These are phyloP conservation scores for Ailuropoda melanoleuca DNA, from an alignment of 2,113 vertebrate genomes.

Conservation along the genomic window DNA sequence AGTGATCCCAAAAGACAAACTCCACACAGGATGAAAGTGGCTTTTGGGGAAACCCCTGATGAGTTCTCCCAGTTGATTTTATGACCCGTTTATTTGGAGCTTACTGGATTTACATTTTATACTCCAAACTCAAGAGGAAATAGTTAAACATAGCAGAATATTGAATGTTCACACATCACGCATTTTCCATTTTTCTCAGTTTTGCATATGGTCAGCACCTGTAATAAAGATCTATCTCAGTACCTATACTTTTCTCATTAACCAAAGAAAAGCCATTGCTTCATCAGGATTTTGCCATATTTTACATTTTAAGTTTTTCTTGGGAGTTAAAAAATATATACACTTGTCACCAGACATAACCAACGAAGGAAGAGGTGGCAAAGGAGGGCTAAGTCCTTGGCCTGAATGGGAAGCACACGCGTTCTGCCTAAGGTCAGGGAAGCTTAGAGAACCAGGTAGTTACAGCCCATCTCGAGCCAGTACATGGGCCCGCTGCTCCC, in stretches of 20 bases:
- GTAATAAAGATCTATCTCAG: background rate
- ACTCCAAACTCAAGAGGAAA: background rate
- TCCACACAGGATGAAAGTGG: background rate
- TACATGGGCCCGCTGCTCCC: fast-evolving
- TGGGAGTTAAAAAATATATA: background rate
- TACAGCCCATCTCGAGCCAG: no score
- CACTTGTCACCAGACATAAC: background rate
- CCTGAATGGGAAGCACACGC: background rate
- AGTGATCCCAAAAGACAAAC: background rate
- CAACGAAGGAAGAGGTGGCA: background rate
- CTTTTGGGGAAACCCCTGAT: background rate
- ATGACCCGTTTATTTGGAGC: background rate
- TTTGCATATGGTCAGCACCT: background rate
- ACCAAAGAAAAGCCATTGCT: background rate
- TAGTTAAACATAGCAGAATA: background rate
- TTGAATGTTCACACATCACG: background rate
- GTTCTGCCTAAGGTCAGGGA: background rate
- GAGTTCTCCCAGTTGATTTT: constrained; percentile 17
- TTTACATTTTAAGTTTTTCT: background rate
- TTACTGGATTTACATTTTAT: constrained; percentile 35
- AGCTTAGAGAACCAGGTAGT: background rate
- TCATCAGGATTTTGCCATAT: background rate
- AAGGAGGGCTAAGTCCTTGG: background rate
- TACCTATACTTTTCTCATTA: background rate
- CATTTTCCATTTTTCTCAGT: background rate